Percentiles rank a stretch among this genome's conserved stretches.
phyloP scores from a whole-genome alignment of 1,140 invertebrate genomes.

The Neodiprion pinetum region DNA sequence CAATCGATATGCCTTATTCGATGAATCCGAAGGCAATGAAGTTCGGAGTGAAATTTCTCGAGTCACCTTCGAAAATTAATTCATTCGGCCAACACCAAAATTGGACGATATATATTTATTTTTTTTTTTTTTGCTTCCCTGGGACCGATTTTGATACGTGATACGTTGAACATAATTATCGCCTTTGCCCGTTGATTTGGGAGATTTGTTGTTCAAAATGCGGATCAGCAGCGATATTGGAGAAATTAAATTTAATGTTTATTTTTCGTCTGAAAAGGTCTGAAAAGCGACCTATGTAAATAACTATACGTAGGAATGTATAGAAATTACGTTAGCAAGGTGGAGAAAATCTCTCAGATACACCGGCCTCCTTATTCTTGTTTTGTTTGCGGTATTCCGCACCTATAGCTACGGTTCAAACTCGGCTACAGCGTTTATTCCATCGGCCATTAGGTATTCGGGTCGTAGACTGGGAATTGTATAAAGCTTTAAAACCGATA shows the following conservation, averaged over 20 bases:
- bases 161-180: no score
- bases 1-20: no score
- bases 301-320: not conserved
- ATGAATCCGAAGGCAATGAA: no score
- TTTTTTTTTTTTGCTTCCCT: no score
- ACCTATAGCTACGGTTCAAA: not conserved
- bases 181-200: no score
- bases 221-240: no score
- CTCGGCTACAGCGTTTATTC: not conserved
- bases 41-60: no score
- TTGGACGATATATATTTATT: no score
- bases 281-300: not conserved
- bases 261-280: not conserved
- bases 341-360: not conserved
- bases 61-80: no score
- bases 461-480: not conserved
- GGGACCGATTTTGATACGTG: no score
- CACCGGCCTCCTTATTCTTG: not conserved
- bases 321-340: not conserved
- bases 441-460: conserved; percentile 1
- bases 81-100: no score
- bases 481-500: not conserved
- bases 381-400: not conserved
- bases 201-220: no score
- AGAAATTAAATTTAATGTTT: not conserved